Evolutionary conservation across 2,113 vertebrate species (phyloP).

Genomic region (Crotalus helleri): DNA sequence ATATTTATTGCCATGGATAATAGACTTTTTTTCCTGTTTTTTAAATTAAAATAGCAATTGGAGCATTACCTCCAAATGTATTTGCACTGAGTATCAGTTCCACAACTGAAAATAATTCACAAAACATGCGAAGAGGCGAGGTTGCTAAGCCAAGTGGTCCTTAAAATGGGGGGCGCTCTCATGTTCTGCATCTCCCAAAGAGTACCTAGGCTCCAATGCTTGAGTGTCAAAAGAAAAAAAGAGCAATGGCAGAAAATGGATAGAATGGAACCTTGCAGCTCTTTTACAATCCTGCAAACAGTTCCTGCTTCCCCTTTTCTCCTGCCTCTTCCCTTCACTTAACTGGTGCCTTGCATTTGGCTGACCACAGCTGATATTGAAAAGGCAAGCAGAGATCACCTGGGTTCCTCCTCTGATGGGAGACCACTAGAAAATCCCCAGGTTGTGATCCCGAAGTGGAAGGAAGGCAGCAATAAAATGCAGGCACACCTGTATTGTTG

Average conservation of each 20-base stretch:
- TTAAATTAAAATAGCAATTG: slow-evolving; percentile 2
- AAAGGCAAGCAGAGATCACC: not conserved
- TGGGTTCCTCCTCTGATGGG: not conserved
- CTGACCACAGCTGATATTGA: not conserved
- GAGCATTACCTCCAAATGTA: not conserved
- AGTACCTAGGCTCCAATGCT: not conserved
- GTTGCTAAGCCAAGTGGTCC: not conserved
- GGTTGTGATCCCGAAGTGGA: not conserved
- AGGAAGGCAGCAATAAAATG: not conserved
- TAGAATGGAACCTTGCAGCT: not conserved
- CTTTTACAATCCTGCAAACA: not conserved
- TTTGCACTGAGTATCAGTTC: not conserved
- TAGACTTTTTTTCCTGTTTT: not conserved
- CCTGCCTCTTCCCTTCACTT: not conserved
- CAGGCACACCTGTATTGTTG: not conserved
- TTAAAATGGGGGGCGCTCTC: not conserved
- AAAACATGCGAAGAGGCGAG: no score
- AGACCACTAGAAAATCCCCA: not conserved
- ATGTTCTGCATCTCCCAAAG: not conserved
- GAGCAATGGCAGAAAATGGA: not conserved
- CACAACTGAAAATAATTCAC: not conserved
- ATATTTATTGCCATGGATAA: slow-evolving; percentile 18
- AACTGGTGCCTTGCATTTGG: not conserved
- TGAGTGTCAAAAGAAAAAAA: no score
- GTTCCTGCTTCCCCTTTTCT: no score